These are phyloP conservation scores for Onychomys leucogaster DNA, from an alignment of 2,797 vertebrate species.

Conservation along the genomic window DNA sequence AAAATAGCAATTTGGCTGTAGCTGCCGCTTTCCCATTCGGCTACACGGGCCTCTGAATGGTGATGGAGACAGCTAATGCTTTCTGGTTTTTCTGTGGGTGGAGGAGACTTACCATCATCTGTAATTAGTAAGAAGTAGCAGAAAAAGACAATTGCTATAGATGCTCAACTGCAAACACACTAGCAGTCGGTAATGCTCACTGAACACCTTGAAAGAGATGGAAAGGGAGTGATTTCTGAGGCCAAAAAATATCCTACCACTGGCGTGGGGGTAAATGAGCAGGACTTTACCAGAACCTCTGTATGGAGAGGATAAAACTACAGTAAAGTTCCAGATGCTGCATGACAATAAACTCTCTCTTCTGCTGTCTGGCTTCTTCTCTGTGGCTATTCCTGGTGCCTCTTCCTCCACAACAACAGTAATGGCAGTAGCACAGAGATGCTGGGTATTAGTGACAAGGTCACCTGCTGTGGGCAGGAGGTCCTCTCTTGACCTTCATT, in stretches of 20 bases:
- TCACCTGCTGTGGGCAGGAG: not conserved
- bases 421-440: not conserved
- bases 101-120: constrained; percentile 35
- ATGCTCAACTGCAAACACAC: constrained; percentile 43
- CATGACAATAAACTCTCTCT: constrained; percentile 11
- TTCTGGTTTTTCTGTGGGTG: constrained; percentile 43
- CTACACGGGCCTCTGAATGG: constrained; percentile 66
- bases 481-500: not conserved
- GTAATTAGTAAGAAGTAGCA: constrained; percentile 67
- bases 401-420: not conserved
- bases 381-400: not conserved
- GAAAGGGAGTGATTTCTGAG: not conserved
- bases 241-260: not conserved
- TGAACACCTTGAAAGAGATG: not conserved
- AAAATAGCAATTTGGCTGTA: constrained; percentile 73
- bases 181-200: not conserved
- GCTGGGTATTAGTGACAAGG: not conserved
- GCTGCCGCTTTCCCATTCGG: constrained; percentile 54
- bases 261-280: not conserved
- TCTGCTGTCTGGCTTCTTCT: not conserved
- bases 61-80: constrained; percentile 71
- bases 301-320: not conserved
- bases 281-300: not conserved
- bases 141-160: constrained; percentile 42
- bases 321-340: not conserved